phyloP scores from a whole-genome alignment of 1,140 invertebrate genomes.

The Hylyphantes graminicola region DNA sequence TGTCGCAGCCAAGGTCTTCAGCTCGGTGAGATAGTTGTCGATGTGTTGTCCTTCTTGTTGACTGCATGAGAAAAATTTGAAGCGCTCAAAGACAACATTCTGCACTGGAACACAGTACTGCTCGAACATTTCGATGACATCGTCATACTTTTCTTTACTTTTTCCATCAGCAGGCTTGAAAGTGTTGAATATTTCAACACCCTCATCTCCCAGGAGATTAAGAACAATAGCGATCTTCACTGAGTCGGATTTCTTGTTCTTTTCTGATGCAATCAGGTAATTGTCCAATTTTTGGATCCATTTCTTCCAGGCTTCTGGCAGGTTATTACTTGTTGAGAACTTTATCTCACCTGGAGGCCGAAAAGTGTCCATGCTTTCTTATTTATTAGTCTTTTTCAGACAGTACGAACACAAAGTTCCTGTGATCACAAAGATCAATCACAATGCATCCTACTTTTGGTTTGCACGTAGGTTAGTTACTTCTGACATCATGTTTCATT shows the following conservation, averaged over 20 bases:
- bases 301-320: background rate
- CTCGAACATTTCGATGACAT: background rate
- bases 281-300: constrained; percentile 25
- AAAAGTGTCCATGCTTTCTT: constrained; percentile 16
- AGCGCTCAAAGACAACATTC: background rate
- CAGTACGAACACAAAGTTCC: too few species aligned
- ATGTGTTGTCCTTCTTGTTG: constrained; percentile 10
- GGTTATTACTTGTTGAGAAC: background rate
- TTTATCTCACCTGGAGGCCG: background rate
- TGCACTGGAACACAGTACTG: background rate
- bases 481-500: too few species aligned
- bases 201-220: constrained; percentile 8
- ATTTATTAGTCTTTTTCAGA: too few species aligned
- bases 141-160: background rate
- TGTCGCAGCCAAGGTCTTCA: background rate
- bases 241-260: background rate
- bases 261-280: constrained; percentile 11
- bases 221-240: background rate
- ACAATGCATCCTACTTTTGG: too few species aligned
- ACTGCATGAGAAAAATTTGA: constrained; percentile 16
- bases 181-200: constrained; percentile 5
- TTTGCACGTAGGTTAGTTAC: too few species aligned
- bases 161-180: constrained; percentile 15
- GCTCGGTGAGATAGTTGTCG: constrained; percentile 2
- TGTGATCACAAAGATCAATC: too few species aligned